Evolutionary conservation across 64 coral and sea anemone genomes (phyloP).

Genomic region (Cladopsammia gracilis): DNA sequence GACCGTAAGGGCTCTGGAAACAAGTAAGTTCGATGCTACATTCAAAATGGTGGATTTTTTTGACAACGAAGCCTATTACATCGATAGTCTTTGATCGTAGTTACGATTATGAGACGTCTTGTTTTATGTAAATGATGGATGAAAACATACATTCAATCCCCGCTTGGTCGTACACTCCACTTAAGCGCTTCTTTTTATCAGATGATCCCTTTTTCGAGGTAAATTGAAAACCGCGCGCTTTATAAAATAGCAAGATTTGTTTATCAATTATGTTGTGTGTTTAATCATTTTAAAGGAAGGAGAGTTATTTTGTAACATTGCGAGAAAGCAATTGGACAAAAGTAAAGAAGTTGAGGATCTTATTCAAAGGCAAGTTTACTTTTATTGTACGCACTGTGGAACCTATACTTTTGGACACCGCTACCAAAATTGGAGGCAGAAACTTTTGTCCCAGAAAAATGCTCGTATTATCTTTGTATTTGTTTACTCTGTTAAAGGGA

Average conservation of each 20-base stretch:
- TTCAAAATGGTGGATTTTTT: conserved; percentile 13
- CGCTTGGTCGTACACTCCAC: conserved; percentile 71
- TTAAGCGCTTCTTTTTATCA: conserved; percentile 57
- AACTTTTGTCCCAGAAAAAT: background rate
- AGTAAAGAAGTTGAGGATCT: conserved; percentile 64
- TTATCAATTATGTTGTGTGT: too few relatives aligned
- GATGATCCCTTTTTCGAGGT: conserved; percentile 86
- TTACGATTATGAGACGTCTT: background rate
- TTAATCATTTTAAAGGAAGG: conserved; percentile 65
- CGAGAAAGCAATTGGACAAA: conserved; percentile 67
- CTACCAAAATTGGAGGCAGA: background rate
- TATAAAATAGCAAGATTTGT: too few relatives aligned
- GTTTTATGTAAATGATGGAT: background rate
- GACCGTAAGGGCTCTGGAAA: background rate
- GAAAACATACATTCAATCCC: background rate
- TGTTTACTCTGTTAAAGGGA: too few relatives aligned
- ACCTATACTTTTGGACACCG: background rate
- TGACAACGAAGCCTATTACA: background rate
- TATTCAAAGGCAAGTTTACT: conserved; percentile 39
- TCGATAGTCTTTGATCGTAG: background rate
- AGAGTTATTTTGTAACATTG: conserved; percentile 79
- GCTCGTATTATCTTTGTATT: too few relatives aligned
- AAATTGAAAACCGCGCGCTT: background rate
- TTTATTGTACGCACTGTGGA: too few relatives aligned
- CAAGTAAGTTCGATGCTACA: background rate